Evolutionary conservation across 2,888 invertebrate species (phyloP), one percentile per base, ranked within the genome.

Genomic region (Ornithoptera priamus): DNA sequence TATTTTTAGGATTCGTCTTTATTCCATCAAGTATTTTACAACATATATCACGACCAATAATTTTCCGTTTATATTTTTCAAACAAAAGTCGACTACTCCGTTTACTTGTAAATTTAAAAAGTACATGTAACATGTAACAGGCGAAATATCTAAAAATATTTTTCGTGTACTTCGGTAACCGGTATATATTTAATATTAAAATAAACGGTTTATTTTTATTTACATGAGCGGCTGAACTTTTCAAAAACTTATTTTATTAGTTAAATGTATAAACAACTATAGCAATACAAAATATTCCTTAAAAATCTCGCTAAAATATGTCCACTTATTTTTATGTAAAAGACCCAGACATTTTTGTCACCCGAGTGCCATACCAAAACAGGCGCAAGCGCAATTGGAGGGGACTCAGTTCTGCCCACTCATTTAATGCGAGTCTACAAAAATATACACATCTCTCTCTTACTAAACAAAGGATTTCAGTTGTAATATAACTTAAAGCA

Each of bases 341-440:
- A 70, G 39, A 70, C 64, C 62, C 64, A 18, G 30, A 22, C 83
- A 80, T 78, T 80, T 83, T 88, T 87, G 91, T 89, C 89, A 89
- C 89, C 88, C 87, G 81, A 86, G 83, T 80, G 75, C 77, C 75
- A 80, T 81, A 87, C 82, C 82, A 85, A 88, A 87, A 88, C 86
- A 81, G 83, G 83, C 91, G 89, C 87, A 76, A 74, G 86, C 88
- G 90, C 85, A 80, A 76, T 70, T 85, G 85, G 88, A 80, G 88
- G 89, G 85, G 88, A 81, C 77, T 77, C 81, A 82, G 90, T 78
- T 89, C 92, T 78, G 88, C 91, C 92, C 91, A 89, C 86, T 85
- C 78, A 78, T 76, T 80, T 75, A 72, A 74, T 72, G 73, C 71
- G 78, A 64, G 80, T 73, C 75, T 75, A 81, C 81, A 82, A 81